Evolutionary conservation across 2,113 vertebrate species (phyloP).

Genomic region (Leucoraja erinaceus): DNA sequence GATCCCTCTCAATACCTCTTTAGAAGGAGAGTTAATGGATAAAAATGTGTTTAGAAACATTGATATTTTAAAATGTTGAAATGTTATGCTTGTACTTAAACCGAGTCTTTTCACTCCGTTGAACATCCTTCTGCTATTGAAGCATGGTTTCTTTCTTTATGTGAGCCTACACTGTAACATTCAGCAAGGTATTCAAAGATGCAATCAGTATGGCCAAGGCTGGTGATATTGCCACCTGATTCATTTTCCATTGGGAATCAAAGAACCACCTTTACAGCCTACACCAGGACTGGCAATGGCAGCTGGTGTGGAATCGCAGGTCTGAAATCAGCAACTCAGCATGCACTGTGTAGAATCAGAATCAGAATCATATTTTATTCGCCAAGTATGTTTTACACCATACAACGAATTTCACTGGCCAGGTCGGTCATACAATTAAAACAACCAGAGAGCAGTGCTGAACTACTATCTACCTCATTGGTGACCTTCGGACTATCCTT

Average conservation of each 20-base stretch:
- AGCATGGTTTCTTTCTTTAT: neutral
- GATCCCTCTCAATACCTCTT: neutral
- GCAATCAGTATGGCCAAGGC: neutral
- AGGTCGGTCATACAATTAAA: no score
- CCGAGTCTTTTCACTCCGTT: neutral
- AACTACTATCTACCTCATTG: no score
- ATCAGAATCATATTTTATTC: no score
- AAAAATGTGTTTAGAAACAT: neutral
- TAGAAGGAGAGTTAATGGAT: neutral
- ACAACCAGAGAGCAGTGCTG: no score
- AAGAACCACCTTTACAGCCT: neutral
- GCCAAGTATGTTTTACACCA: no score
- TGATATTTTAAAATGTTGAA: neutral
- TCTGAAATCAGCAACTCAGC: neutral
- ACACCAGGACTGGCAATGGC: neutral
- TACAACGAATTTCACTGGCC: no score
- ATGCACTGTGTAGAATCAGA: no score
- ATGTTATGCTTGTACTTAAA: neutral
- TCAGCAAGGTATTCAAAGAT: neutral
- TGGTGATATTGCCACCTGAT: neutral
- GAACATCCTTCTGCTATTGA: neutral
- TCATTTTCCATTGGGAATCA: neutral
- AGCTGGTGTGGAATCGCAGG: neutral
- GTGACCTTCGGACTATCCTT: no score
- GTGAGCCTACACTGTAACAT: neutral